These are phyloP conservation scores for Lamellibrachia satsuma DNA, from an alignment of 2,888 invertebrate genomes.

Conservation along the genomic window DNA sequence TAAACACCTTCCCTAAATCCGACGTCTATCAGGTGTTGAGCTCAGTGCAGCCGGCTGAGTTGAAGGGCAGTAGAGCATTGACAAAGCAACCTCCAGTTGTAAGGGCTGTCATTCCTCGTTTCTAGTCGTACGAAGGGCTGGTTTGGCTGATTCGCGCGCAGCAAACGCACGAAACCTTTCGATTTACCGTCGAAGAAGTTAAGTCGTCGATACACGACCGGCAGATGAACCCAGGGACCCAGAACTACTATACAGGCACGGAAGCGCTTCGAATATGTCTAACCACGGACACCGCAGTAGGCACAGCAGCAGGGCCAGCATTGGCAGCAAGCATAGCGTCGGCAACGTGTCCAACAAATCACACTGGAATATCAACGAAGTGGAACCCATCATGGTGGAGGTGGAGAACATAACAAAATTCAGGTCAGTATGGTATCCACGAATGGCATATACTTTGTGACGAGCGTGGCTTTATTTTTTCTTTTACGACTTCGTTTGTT, in stretches of 20 bases:
- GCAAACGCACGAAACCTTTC: background rate
- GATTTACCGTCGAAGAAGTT: conserved; percentile 6
- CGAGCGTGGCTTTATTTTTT: background rate
- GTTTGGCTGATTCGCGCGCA: background rate
- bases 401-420: conserved; percentile 17
- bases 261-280: background rate
- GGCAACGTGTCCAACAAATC: background rate
- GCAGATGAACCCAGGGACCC: conserved; percentile 17
- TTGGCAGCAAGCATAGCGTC: background rate
- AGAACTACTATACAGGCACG: background rate
- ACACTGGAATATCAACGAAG: background rate
- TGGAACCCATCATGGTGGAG: background rate
- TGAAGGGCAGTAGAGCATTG: background rate
- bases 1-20: background rate
- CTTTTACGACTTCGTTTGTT: background rate
- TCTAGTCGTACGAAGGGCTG: background rate
- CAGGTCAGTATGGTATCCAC: background rate
- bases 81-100: conserved; percentile 4
- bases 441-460: background rate
- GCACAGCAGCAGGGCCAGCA: conserved; percentile 7
- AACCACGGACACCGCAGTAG: background rate
- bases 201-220: conserved; percentile 5
- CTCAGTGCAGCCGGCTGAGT: background rate
- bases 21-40: background rate
- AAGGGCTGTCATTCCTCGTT: background rate